Base-by-base conservation (phyloP, 2,888 invertebrate species). In the Tupiocoris notatus region DNA sequence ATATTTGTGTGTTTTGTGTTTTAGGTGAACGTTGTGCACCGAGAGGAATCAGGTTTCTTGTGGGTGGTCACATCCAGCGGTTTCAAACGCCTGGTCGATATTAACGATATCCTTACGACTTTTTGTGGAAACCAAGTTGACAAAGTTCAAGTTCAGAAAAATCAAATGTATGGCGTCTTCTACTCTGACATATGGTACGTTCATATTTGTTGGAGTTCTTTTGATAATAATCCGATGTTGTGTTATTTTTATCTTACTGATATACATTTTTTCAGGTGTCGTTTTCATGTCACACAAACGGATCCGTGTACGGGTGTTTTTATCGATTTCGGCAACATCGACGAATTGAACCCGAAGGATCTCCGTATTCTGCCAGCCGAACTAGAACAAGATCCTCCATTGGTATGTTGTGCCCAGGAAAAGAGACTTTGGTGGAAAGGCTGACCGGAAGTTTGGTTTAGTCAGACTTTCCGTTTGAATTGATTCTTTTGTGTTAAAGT, bases 271-370 rank as follows among this genome's bases (percentile, higher is more conserved):
- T 39, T 1, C 65, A 67, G 67, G 67, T 67, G 67, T 56, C 67
- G 67, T 20, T 54, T 56, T 1, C 57, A 56, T 9, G 12, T 67
- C 22, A 54, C 22, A 12, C 3, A n/a, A 17, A 1, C 56, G 18
- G 16, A 67, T 21, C 67, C 67, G 1, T 76, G 64, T 66, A 73
- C 57, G 16, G 77, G 77, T 18, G 66, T 25, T 18, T 79, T 73
- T 56, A 65, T 79, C 1, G 79, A 79, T 74, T 79, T 68, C 39
- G 79, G 79, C 16, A 77, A 79, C 67, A 39, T 63, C 61, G 64
- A 67, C 12, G 57, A 58, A 6, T 57, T 77, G 6, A 21, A 65
- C 16, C 23, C 56, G 1, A 9, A 61, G 17, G 77, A 79, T 54
- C 75, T 79, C 70, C 75, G 62, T 18, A 67, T 73, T 54, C 70